Evolutionary conservation across 2,888 invertebrate genomes (phyloP), one percentile per base, ranked within the genome.

Genomic region (Matsumyia berberina): DNA sequence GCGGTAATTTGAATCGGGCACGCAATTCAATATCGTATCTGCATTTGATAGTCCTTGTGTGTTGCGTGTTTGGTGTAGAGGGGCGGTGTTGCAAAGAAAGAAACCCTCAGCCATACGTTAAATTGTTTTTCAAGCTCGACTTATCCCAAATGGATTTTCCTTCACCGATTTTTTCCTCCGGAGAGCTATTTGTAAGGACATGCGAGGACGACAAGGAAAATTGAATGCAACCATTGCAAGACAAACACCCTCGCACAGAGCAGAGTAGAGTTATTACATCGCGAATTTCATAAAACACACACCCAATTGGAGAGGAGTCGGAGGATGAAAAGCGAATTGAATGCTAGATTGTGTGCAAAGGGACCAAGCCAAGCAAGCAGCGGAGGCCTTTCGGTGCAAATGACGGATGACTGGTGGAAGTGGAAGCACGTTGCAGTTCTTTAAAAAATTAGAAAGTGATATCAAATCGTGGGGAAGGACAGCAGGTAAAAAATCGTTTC

Each of bases 91-190:
- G n/a, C n/a, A 7, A 11, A 46, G 2, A 5, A 46, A 53, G 17
- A 29, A 15, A 67, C 67, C 62, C 78, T 35, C 73, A 85, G 70
- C 79, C 74, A 85, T 85, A 85, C 85, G 85, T 80, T 85, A 85
- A 85, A 85, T 85, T 85, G 85, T 85, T 85, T 85, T 85, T 85
- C 85, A 85, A 85, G 85, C 85, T 85, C 80, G 85, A 85, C 85
- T 85, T 85, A 79, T 85, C 83, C 69, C 79, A 79, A 85, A 85
- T 85, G 85, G 80, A 85, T 80, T 85, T 85, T 76, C 76, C 85
- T 76, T 62, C 42, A n/a, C n/a, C n/a, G n/a, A n/a, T 49, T 57
- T 35, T 33, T 51, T 57, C 42, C 66, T 55, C 42, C 46, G 37
- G 69, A 53, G 82, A 78, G 69, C 74, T 85, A 85, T 85, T 85